A percentile compares a stretch with the other conserved stretches of the same genome.
phyloP scores from a whole-genome alignment of 2,888 invertebrate species.

The Dugesia japonica region DNA sequence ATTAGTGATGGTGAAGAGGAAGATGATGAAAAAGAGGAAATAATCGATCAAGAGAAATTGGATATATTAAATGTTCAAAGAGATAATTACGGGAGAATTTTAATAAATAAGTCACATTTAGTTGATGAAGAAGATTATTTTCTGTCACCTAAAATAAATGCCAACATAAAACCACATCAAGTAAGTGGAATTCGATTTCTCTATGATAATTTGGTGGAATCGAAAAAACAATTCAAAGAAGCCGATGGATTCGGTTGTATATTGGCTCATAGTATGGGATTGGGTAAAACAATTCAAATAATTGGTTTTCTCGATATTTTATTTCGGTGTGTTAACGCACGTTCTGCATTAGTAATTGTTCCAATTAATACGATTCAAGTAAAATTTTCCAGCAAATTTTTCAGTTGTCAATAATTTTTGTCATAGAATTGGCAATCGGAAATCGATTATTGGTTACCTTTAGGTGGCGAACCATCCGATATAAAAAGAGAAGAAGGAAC shows the following conservation, averaged over 20 bases:
- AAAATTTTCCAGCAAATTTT: background rate
- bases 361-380: slow-evolving; percentile 85
- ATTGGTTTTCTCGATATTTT: slow-evolving; percentile 90
- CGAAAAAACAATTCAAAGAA: slow-evolving; percentile 63
- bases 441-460: slow-evolving; percentile 87
- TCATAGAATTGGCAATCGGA: slow-evolving; percentile 85
- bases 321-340: slow-evolving; percentile 69
- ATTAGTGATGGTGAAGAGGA: slow-evolving; percentile 53
- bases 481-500: background rate
- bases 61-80: slow-evolving; percentile 73
- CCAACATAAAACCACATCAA: slow-evolving; percentile 78
- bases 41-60: slow-evolving; percentile 55
- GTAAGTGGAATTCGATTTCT: slow-evolving; percentile 83
- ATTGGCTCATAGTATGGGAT: slow-evolving; percentile 92
- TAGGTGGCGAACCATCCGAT: background rate
- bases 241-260: slow-evolving; percentile 86
- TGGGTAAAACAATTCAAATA: slow-evolving; percentile 85
- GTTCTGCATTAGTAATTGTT: slow-evolving; percentile 80
- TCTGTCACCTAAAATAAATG: slow-evolving; percentile 69
- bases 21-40: slow-evolving; percentile 68
- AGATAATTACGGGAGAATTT: slow-evolving; percentile 73
- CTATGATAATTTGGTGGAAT: slow-evolving; percentile 73
- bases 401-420: background rate
- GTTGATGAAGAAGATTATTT: slow-evolving; percentile 75
- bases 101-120: slow-evolving; percentile 80